A percentile compares a stretch with the other conserved stretches of the same genome.
These are phyloP conservation scores for Indicator indicator DNA, from an alignment of 2,113 vertebrate species.

Conservation along the genomic window DNA sequence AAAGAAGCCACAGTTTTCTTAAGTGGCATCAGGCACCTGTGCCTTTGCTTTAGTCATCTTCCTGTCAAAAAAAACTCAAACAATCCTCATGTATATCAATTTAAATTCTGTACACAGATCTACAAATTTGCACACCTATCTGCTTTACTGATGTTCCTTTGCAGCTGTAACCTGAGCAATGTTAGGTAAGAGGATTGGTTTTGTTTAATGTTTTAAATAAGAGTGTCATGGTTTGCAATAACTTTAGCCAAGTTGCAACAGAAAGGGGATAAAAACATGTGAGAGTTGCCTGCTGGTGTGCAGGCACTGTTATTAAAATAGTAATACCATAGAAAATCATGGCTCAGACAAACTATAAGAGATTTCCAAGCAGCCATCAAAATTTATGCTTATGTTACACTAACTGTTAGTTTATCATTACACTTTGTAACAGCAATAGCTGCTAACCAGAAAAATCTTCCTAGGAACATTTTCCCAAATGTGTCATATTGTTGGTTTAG, in stretches of 20 bases:
- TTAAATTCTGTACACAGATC: neutral
- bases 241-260: neutral
- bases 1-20: slow-evolving; percentile 34
- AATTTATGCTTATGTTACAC: neutral
- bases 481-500: neutral
- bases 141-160: neutral
- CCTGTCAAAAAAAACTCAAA: neutral
- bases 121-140: neutral
- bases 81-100: neutral
- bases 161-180: neutral
- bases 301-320: neutral
- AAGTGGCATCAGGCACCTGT: neutral
- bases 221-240: neutral
- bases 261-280: neutral
- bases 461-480: neutral
- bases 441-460: neutral
- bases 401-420: neutral
- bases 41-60: slow-evolving; percentile 18
- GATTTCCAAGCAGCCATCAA: slow-evolving; percentile 16
- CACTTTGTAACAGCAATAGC: neutral
- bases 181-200: neutral
- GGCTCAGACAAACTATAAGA: neutral
- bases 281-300: neutral
- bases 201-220: neutral
- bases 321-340: neutral